Conservation (phyloP, 2,113 vertebrate species). For the Petaurus breviceps region DNA sequence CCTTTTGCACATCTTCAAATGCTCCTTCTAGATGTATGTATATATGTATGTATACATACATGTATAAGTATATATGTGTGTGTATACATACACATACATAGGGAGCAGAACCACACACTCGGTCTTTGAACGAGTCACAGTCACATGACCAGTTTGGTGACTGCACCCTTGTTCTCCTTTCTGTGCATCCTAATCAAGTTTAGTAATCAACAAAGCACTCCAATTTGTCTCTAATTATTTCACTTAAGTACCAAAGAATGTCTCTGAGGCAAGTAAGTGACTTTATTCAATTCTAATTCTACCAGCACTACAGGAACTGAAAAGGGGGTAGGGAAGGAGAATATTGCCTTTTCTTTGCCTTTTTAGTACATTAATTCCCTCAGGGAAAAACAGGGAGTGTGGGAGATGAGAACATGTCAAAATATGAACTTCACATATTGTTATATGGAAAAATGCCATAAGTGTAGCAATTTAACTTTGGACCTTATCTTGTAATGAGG, state of each 20-base stretch:
- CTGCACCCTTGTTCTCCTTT: not conserved
- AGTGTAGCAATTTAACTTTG: not conserved
- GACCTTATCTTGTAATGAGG: not conserved
- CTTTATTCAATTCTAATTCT: not conserved
- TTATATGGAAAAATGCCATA: not conserved
- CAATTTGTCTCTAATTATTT: not conserved
- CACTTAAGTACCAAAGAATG: not conserved
- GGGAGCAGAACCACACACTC: not conserved
- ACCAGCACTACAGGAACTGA: not conserved
- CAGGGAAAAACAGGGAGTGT: not conserved
- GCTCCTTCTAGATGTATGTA: not conserved
- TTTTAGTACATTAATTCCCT: not conserved
- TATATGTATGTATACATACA: no score
- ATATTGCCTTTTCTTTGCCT: not conserved
- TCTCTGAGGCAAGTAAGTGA: not conserved
- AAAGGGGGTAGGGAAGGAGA: not conserved
- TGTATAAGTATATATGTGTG: no score
- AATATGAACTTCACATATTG: not conserved
- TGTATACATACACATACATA: not conserved
- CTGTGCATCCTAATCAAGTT: not conserved
- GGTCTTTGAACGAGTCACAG: not conserved
- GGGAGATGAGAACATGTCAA: not conserved
- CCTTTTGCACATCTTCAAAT: not conserved
- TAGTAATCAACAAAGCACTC: not conserved
- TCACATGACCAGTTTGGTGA: not conserved